Conservation (phyloP, 2,113 vertebrate species). For the Notiomystis cincta region DNA sequence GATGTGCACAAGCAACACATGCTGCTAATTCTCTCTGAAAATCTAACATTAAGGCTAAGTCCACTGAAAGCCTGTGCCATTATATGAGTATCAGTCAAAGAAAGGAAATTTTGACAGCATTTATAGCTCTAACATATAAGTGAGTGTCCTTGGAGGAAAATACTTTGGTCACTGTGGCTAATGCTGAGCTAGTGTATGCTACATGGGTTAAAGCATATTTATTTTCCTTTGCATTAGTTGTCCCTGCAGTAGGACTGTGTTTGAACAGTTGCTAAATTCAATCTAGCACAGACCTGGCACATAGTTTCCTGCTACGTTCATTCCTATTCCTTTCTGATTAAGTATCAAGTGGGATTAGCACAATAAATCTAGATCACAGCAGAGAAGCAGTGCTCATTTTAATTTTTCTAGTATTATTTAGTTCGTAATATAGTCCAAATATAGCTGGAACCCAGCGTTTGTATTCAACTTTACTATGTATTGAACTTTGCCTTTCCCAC, state of each 20-base stretch:
- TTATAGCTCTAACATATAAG: neutral
- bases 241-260: neutral
- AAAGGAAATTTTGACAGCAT: neutral
- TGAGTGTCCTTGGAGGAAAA: neutral
- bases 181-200: neutral
- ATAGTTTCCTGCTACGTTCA: neutral
- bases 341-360: neutral
- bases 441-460: neutral
- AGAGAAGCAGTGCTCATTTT: neutral
- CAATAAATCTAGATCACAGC: neutral
- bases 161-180: neutral
- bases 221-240: neutral
- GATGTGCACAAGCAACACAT: neutral
- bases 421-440: neutral
- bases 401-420: neutral
- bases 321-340: neutral
- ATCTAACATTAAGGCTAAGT: neutral
- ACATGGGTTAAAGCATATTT: neutral
- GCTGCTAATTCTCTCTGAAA: neutral
- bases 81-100: neutral
- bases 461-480: neutral
- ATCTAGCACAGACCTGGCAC: neutral
- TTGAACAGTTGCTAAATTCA: conserved; percentile 11
- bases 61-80: neutral
- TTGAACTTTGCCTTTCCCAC: conserved; percentile 4